Conservation (phyloP, 35 echinoderm and acorn worm species). For the Apostichopus californicus region DNA sequence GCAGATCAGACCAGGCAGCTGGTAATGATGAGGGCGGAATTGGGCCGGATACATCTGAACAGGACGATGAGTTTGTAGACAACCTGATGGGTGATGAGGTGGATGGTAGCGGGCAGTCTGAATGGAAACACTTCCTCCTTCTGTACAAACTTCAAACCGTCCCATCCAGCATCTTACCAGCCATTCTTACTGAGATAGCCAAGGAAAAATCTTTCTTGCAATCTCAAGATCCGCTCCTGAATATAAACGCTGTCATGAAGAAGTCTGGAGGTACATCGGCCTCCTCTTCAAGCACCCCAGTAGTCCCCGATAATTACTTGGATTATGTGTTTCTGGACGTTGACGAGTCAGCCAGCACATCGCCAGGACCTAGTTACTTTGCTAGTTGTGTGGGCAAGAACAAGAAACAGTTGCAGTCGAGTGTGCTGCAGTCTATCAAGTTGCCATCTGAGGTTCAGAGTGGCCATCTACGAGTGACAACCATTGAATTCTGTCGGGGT, state of each 20-base stretch:
- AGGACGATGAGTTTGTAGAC: slow-evolving; percentile 50
- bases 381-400: slow-evolving; percentile 50
- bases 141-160: slow-evolving; percentile 40
- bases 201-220: slow-evolving; percentile 13
- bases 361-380: slow-evolving; percentile 50
- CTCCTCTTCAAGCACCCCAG: slow-evolving; percentile 26
- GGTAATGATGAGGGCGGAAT: slow-evolving; percentile 30
- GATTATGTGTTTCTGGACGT: slow-evolving; percentile 46
- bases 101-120: neutral
- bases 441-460: slow-evolving; percentile 28
- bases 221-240: slow-evolving; percentile 14
- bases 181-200: slow-evolving; percentile 31
- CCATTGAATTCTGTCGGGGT: slow-evolving; percentile 21
- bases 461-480: slow-evolving; percentile 16
- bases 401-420: slow-evolving; percentile 45
- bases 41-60: neutral
- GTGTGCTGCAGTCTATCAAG: neutral
- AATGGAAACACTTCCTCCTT: slow-evolving; percentile 25
- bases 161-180: slow-evolving; percentile 18
- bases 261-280: slow-evolving; percentile 30
- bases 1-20: neutral
- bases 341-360: slow-evolving; percentile 29
- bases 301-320: slow-evolving; percentile 45
- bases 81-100: slow-evolving; percentile 56
- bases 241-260: slow-evolving; percentile 18